Conservation (phyloP, 2,113 vertebrate species). For the Ibidorhyncha struthersii region DNA sequence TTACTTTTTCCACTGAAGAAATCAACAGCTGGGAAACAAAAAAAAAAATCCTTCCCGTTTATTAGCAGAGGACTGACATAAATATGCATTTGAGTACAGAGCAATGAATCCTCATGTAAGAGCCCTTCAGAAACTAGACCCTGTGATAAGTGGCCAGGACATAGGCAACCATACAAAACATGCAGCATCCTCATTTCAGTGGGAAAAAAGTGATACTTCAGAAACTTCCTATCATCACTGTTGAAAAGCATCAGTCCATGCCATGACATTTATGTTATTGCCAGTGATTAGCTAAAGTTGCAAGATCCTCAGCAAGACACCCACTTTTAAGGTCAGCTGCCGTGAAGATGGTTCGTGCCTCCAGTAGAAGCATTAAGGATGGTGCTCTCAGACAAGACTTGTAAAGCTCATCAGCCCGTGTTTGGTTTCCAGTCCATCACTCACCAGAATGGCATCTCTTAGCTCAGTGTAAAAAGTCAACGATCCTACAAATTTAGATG, state of each 20-base stretch:
- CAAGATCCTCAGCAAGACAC: neutral
- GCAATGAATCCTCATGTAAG: neutral
- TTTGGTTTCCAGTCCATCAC: neutral
- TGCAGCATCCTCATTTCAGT: neutral
- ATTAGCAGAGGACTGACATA: neutral
- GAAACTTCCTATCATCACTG: neutral
- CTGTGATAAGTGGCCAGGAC: neutral
- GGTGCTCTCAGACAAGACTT: neutral
- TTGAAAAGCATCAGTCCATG: neutral
- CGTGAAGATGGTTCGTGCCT: neutral
- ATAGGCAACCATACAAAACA: neutral
- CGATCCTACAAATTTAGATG: neutral
- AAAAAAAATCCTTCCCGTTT: neutral
- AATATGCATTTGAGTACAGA: neutral
- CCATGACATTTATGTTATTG: neutral
- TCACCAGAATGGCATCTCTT: neutral
- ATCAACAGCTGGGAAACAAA: neutral
- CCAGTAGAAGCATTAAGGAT: neutral
- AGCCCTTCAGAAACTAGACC: neutral
- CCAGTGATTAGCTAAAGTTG: neutral
- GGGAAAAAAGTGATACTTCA: neutral
- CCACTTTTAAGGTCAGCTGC: neutral
- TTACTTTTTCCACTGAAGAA: neutral
- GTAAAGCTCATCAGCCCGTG: rapidly evolving
- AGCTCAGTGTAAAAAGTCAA: neutral